phyloP scores from a whole-genome alignment of 2,797 vertebrate species.

The Naso thynnoides region DNA sequence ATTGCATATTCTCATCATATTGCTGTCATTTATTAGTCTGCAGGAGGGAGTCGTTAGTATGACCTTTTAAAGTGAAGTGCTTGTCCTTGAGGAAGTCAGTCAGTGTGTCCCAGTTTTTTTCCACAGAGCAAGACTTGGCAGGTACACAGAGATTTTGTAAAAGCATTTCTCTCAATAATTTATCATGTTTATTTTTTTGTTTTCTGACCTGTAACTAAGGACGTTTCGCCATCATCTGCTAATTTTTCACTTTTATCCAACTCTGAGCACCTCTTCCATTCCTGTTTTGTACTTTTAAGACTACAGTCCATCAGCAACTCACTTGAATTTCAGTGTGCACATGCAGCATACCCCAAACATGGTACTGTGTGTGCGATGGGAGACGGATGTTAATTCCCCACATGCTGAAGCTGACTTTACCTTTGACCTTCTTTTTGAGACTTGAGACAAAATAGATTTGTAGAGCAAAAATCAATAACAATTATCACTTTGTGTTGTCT shows the following conservation, averaged over 20 bases:
- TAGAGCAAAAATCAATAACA: conserved; percentile 16
- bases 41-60: conserved; percentile 3
- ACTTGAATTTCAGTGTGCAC: not conserved
- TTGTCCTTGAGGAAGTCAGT: conserved; percentile 37
- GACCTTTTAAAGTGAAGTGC: conserved; percentile 36
- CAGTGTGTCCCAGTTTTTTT: not conserved
- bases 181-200: not conserved
- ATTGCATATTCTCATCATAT: conserved; percentile 30
- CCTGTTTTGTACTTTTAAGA: not conserved
- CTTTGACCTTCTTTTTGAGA: conserved; percentile 20
- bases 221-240: not conserved
- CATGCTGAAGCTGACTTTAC: not conserved
- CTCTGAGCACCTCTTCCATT: not conserved
- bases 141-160: not conserved
- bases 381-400: not conserved
- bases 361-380: not conserved
- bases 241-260: not conserved
- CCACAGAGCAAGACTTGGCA: not conserved
- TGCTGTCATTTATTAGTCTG: conserved; percentile 22
- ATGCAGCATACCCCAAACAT: not conserved
- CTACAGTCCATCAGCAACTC: conserved; percentile 10
- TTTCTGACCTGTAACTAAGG: not conserved
- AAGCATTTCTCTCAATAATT: not conserved
- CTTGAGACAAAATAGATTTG: not conserved
- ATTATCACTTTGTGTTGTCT: conserved; percentile 8